A percentile compares a stretch with the other conserved stretches of the same genome.
Conservation (phyloP, 2,113 vertebrate genomes). For the Alaudala cheleensis region DNA sequence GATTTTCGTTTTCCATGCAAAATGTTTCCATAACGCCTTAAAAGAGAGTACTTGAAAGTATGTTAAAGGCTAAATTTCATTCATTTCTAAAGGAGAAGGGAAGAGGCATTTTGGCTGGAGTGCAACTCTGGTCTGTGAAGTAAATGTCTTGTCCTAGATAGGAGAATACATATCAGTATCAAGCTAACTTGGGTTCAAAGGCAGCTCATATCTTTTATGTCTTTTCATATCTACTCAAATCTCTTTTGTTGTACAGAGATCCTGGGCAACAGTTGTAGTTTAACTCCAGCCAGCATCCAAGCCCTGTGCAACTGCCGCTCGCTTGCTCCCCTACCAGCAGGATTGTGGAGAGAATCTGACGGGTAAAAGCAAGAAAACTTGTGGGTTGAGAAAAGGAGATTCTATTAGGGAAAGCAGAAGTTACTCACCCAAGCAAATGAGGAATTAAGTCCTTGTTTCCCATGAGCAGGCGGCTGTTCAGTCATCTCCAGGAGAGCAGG, state of each 20-base stretch:
- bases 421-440: background rate
- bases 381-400: too few species aligned
- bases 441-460: background rate
- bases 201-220: background rate
- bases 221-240: background rate
- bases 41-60: background rate
- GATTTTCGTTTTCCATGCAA: background rate
- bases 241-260: background rate
- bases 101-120: background rate
- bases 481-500: background rate
- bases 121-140: background rate
- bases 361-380: background rate
- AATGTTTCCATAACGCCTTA: background rate
- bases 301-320: fast-evolving
- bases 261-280: background rate
- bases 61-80: background rate
- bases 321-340: fast-evolving
- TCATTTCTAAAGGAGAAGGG: background rate
- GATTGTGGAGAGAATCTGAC: fast-evolving
- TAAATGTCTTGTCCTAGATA: background rate
- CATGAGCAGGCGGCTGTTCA: background rate
- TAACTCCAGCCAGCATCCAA: background rate
- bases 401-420: background rate
- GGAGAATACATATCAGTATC: background rate
- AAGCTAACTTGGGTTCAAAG: background rate